phyloP scores from a whole-genome alignment of 2,113 vertebrate species.

The Candoia aspera region DNA sequence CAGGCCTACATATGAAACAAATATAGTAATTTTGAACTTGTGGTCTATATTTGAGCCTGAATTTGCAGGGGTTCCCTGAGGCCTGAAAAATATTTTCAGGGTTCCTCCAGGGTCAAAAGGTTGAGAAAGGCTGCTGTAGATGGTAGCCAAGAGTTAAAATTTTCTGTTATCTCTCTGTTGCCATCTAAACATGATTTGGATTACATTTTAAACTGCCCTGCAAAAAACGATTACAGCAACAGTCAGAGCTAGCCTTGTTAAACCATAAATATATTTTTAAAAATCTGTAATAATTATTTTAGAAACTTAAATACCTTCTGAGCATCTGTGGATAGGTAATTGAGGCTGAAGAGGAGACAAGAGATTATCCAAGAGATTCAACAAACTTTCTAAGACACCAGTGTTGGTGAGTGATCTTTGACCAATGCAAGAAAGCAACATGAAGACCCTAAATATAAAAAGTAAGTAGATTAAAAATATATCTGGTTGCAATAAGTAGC shows the following conservation, averaged over 20 bases:
- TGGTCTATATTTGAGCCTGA: too few species aligned
- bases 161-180: background rate
- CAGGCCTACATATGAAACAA: too few species aligned
- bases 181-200: background rate
- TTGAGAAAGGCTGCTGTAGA: too few species aligned
- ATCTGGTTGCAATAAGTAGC: background rate
- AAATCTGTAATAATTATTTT: background rate
- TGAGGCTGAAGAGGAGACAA: conserved; percentile 92
- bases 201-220: background rate
- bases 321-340: conserved; percentile 79
- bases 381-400: conserved; percentile 94
- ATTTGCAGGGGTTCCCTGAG: too few species aligned
- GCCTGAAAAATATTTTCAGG: too few species aligned
- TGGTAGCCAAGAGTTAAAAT: background rate
- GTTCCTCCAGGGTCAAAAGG: too few species aligned
- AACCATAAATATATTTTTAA: background rate
- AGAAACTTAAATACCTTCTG: conserved; percentile 82
- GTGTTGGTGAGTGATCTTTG: conserved; percentile 98
- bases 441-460: conserved; percentile 87
- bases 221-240: background rate
- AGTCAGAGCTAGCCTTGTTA: background rate
- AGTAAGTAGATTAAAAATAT: background rate
- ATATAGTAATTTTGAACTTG: too few species aligned
- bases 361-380: conserved; percentile 94
- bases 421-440: conserved; percentile 98